Conservation (phyloP, 1,140 invertebrate species). For the Phortica variegata region DNA sequence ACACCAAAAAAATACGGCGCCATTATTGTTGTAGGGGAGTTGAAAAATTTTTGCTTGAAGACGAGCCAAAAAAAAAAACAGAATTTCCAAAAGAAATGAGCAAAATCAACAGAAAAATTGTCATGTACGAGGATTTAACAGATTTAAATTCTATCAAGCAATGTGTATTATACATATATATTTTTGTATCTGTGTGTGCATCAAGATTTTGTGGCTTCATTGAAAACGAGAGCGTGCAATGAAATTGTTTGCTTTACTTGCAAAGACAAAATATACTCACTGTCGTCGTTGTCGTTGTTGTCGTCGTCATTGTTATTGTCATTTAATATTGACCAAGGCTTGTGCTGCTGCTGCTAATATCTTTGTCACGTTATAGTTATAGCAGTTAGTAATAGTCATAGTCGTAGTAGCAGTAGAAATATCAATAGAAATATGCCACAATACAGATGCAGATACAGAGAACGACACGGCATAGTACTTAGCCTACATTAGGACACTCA, state of each 20-base stretch:
- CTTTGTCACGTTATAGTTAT: neutral
- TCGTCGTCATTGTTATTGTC: too few species aligned
- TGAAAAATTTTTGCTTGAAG: too few species aligned
- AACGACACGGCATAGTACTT: conserved; percentile 25
- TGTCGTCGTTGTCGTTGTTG: too few species aligned
- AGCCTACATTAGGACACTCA: conserved; percentile 38
- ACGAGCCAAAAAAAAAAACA: conserved; percentile 4
- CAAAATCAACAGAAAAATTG: conserved; percentile 37
- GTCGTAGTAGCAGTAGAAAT: neutral
- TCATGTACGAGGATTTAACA: conserved; percentile 47
- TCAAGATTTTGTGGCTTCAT: neutral
- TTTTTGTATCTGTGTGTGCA: too few species aligned
- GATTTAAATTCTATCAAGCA: conserved; percentile 48
- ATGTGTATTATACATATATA: too few species aligned
- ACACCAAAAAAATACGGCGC: conserved; percentile 3
- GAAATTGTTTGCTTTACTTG: conserved; percentile 4
- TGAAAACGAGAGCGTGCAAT: neutral
- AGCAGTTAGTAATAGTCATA: neutral
- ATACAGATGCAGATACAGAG: conserved; percentile 7
- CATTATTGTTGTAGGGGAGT: too few species aligned
- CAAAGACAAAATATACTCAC: too few species aligned
- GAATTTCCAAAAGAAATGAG: too few species aligned
- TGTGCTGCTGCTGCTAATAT: neutral
- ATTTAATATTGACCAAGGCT: conserved; percentile 39
- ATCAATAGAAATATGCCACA: neutral